Conservation (phyloP, 2,888 invertebrate species). For the Agrochola lota region DNA sequence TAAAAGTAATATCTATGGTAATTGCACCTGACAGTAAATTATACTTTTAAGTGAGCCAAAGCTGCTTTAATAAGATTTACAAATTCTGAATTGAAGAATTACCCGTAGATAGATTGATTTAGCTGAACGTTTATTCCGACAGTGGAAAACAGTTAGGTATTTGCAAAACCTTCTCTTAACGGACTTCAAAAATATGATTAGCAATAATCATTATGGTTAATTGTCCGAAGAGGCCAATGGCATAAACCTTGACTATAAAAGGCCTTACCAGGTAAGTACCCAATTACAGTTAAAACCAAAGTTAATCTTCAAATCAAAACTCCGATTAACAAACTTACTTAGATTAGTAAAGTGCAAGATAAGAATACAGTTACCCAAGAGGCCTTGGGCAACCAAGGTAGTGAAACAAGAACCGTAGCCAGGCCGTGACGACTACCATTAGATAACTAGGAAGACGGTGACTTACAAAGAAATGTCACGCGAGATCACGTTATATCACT, state of each 20-base stretch:
- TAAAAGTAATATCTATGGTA: background rate
- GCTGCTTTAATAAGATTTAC: background rate
- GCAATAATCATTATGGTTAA: background rate
- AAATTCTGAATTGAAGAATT: background rate
- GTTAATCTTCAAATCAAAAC: constrained; percentile 12
- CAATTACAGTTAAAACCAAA: background rate
- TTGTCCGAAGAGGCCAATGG: background rate
- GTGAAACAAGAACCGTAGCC: constrained; percentile 57
- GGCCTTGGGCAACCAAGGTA: constrained; percentile 59
- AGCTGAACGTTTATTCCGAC: no score
- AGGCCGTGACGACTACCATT: constrained; percentile 62
- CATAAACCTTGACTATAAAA: background rate
- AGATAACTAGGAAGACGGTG: constrained; percentile 62
- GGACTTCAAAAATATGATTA: background rate
- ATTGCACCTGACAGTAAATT: background rate
- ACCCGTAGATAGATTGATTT: background rate
- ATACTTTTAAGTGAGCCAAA: background rate
- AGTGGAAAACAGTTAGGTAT: no score
- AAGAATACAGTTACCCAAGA: constrained; percentile 60
- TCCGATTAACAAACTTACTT: constrained; percentile 15
- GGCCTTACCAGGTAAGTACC: background rate
- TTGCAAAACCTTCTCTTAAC: no score
- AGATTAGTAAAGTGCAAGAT: constrained; percentile 34
- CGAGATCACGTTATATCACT: constrained; percentile 57
- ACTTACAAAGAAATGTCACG: constrained; percentile 64